These are phyloP conservation scores for Coracopsis vasa DNA, from an alignment of 2,113 vertebrate genomes.

Conservation along the genomic window DNA sequence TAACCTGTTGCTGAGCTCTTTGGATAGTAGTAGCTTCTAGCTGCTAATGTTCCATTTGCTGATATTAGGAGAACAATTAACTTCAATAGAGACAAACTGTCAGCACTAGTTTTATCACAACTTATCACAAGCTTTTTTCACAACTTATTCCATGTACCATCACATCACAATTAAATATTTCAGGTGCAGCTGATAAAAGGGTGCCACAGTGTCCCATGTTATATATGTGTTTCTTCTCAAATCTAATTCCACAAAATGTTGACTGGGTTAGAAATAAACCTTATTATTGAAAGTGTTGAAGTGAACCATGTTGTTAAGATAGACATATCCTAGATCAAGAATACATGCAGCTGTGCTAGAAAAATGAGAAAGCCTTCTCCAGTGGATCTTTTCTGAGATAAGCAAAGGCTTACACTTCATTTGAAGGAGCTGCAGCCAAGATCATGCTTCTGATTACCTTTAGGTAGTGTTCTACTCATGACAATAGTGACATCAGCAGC, in stretches of 20 bases:
- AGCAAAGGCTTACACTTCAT: background rate
- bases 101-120: background rate
- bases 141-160: background rate
- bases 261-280: background rate
- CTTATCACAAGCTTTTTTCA: background rate
- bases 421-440: background rate
- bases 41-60: background rate
- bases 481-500: background rate
- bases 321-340: background rate
- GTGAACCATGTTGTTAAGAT: background rate
- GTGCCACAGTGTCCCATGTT: background rate
- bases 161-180: background rate
- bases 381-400: background rate
- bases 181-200: background rate
- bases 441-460: background rate
- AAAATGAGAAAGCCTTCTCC: background rate
- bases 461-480: background rate
- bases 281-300: background rate
- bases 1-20: background rate
- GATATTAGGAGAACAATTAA: background rate
- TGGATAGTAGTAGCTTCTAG: background rate
- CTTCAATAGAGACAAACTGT: background rate
- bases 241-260: background rate
- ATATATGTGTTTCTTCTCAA: background rate
- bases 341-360: background rate